Percentiles rank a stretch among this genome's conserved stretches.
Evolutionary conservation across 2,797 vertebrate species (phyloP).

Genomic region (Borostomias antarcticus): DNA sequence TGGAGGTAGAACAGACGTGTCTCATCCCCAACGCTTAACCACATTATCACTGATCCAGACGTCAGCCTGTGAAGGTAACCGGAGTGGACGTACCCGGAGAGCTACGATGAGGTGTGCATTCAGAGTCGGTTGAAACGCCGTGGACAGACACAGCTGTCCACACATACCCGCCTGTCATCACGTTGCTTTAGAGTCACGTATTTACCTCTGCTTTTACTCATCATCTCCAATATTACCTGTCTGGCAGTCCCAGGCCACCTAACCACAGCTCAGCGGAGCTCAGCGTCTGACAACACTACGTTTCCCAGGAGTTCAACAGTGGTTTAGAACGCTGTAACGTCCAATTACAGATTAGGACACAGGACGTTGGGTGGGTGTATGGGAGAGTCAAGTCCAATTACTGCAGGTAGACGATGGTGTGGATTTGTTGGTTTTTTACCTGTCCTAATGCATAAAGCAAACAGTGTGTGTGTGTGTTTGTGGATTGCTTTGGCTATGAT

Average conservation of each 20-base stretch:
- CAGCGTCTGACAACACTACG: neutral
- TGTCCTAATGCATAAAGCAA: conserved; percentile 8
- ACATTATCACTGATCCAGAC: neutral
- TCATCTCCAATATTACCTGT: conserved; percentile 11
- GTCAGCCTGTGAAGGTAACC: conserved; percentile 1
- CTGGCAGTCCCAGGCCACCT: conserved; percentile 14
- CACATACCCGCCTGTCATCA: neutral
- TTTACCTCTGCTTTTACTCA: conserved; percentile 6
- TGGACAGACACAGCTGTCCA: conserved; percentile 9
- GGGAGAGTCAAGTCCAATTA: conserved; percentile 12
- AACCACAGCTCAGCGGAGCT: neutral
- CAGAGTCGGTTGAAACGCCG: neutral
- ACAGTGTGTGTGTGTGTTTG: conserved; percentile 3
- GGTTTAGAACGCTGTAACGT: conserved; percentile 10
- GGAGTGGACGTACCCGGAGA: neutral
- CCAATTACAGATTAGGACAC: conserved; percentile 5
- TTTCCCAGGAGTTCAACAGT: conserved; percentile 12
- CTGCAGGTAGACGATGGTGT: neutral
- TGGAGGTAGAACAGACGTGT: no score
- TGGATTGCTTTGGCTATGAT: neutral
- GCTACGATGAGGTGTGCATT: neutral
- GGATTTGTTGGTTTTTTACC: conserved; percentile 16
- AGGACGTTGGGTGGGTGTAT: conserved; percentile 1
- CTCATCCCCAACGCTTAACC: neutral
- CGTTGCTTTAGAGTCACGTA: neutral